These are phyloP conservation scores for Myotis brandtii DNA, from an alignment of 2,113 vertebrate genomes.

Conservation along the genomic window DNA sequence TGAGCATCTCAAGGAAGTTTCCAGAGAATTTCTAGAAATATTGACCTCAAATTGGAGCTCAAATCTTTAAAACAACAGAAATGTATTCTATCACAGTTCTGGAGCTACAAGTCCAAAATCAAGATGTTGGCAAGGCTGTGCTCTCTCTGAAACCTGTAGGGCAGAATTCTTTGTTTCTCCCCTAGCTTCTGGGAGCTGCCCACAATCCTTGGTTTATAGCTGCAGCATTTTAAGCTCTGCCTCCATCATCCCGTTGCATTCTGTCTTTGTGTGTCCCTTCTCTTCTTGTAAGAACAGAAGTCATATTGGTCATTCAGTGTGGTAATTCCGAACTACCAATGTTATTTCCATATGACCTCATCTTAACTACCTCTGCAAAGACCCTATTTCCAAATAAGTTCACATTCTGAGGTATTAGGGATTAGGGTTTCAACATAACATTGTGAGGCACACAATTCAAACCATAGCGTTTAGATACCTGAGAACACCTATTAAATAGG, in stretches of 20 bases:
- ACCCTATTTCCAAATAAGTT: background rate
- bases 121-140: background rate
- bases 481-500: background rate
- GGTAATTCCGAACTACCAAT: background rate
- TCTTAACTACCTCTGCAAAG: background rate
- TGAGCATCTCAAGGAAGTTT: conserved; percentile 17
- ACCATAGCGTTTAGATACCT: background rate
- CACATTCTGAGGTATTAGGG: background rate
- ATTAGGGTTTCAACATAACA: background rate
- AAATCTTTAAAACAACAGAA: background rate
- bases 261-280: background rate
- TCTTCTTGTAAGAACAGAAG: background rate
- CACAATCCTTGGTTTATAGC: background rate
- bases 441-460: conserved; percentile 17
- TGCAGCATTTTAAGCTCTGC: background rate
- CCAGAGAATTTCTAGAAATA: background rate
- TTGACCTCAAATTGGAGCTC: background rate
- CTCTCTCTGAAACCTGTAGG: background rate
- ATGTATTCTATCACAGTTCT: background rate
- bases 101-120: background rate
- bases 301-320: background rate
- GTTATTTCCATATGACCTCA: background rate
- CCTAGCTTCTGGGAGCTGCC: background rate
- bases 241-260: background rate
- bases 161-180: background rate